phyloP scores from a whole-genome alignment of 2,888 invertebrate species.

The Oxytorus armatus region DNA sequence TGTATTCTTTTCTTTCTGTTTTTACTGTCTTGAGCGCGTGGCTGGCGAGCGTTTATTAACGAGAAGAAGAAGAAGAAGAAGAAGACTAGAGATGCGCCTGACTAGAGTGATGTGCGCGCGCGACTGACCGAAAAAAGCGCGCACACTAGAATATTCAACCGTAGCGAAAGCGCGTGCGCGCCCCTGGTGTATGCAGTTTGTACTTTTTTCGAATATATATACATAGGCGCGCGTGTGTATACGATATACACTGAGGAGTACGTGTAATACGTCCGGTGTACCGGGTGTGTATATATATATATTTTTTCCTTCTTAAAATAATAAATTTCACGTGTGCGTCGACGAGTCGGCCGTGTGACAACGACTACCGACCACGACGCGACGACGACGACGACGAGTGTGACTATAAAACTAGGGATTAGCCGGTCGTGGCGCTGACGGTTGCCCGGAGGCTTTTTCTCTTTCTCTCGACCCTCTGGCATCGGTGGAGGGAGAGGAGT shows the following conservation, averaged over 20 bases:
- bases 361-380: conserved; percentile 47
- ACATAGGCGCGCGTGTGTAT: background rate
- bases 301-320: conserved; percentile 57
- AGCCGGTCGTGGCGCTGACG: conserved; percentile 52
- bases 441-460: background rate
- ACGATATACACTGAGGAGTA: no score
- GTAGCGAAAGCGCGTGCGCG: conserved; percentile 29
- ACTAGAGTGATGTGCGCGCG: conserved; percentile 76
- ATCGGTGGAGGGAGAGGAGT: no score
- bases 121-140: conserved; percentile 57
- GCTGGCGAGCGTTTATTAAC: conserved; percentile 10
- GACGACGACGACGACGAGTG: conserved; percentile 53
- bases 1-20: background rate
- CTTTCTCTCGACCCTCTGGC: no score
- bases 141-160: conserved; percentile 31
- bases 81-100: conserved; percentile 73
- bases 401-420: conserved; percentile 42
- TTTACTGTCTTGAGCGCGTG: conserved; percentile 35
- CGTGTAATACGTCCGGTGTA: no score
- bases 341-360: conserved; percentile 65
- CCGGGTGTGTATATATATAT: conserved; percentile 20
- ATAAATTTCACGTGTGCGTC: conserved; percentile 66
- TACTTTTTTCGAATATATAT: background rate
- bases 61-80: conserved; percentile 1
- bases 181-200: background rate